Base-by-base conservation (phyloP, 2,113 vertebrate species). In the Tachycineta bicolor region DNA sequence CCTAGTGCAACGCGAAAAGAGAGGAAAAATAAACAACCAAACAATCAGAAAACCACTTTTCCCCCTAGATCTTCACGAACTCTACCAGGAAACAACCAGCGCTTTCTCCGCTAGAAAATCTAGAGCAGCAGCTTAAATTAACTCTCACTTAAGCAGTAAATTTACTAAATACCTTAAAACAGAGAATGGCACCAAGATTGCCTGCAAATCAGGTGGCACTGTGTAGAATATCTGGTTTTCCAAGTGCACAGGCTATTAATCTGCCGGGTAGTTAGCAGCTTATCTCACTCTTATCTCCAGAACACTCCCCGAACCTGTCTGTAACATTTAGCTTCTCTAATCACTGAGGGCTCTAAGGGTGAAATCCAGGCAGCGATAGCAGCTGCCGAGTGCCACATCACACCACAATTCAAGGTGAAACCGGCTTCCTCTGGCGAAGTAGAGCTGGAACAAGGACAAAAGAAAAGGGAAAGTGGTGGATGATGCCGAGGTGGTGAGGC, bases 281-380 rank as follows among this genome's bases (percentile, higher is more conserved):
- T 80, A 53, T 76, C 90, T 83, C 64, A 5, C 46, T 64, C 80
- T 96, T 90, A 90, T 95, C 91, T 93, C 65, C 52, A 18, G 41
- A 69, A 26, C 79, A 9, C 58, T 73, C 15, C 58, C 53, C 52
- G 67, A 65, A 55, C 24, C 52, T 12, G 34, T 28, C 25, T 19
- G 26, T 34, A 75, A 39, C 69, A 55, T 18, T 10, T 20, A 62
- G 50, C 26, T 63, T 24, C 83, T 59, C 37, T 89, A 85, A 92
- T 86, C 68, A 56, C 68, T 11, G 26, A 21, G 37, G 1, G 3
- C 4, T 83, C 74, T 31, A 21, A 37, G 34, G 55, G 26, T 67
- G 73, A 84, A 94, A 89, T 41, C 47, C 50, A 37, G 41, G 44
- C 60, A 55, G 50, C 89, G 80, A 67, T 50, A 88, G 55, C 9